Evolutionary conservation across 2,888 invertebrate genomes (phyloP), one percentile per base, ranked within the genome.

Genomic region (Platycheirus rosarum): DNA sequence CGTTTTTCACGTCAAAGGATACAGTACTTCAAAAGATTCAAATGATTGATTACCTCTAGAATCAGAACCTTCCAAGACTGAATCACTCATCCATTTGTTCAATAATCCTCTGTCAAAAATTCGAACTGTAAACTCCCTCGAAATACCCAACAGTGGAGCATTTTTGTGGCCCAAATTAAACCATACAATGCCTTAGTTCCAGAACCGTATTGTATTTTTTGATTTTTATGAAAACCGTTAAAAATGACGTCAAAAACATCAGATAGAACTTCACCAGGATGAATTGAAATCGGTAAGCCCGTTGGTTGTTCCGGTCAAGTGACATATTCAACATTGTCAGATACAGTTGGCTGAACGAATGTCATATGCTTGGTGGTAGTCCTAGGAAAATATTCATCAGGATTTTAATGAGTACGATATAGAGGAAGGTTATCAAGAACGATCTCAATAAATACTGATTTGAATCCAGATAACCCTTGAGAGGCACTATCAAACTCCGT

Each of bases 251-350:
- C 8, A 60, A 5, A 29, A 26, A 29, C 1, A 60, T 44, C 0
- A 60, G 16, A 29, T 60, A 60, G 14, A 60, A 60, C 7, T 60
- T 60, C 1, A 60, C 60, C 14, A 60, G 42, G 1, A 60, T 44
- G n/a, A 60, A 60, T 2, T 60, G 60, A 1, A 44, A 29, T 3
- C 60, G 26, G 4, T 60, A 60, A n/a, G 42, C 26, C 0, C 8
- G 16, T 9, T 1, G 9, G 8, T n/a, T 8, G 16, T 0, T 7
- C 1, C 7, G 60, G 1, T 60, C 60, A 0, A 60, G n/a, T 0
- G 60, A 60, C 42, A 14, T 18, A n/a, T 60, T 60, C 4, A 60
- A 4, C 60, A 60, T 60, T 16, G 44, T 60, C 11, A 60, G 9
- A 44, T 60, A 60, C 0, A 60, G 42, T 18, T 18, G 16, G n/a